Conservation (phyloP, 2,113 vertebrate species). For the Felis chaus region DNA sequence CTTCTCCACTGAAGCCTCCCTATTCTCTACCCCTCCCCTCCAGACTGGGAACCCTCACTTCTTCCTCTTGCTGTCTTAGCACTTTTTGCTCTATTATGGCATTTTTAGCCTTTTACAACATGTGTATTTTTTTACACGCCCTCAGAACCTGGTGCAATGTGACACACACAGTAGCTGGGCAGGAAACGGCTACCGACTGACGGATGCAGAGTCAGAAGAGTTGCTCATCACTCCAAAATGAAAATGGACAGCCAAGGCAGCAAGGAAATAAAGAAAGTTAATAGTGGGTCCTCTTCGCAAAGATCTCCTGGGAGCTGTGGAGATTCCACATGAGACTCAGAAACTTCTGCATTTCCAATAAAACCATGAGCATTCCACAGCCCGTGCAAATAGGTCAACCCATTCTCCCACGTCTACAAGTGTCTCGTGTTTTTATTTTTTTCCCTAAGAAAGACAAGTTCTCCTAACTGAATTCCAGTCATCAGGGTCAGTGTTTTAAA, state of each 20-base stretch:
- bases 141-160: neutral
- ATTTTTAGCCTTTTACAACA: neutral
- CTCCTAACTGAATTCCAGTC: slow-evolving; percentile 65
- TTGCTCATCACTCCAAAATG: slow-evolving; percentile 6
- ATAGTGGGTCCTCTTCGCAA: neutral
- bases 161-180: neutral
- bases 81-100: neutral
- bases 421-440: slow-evolving; percentile 18
- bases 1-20: neutral
- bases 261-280: neutral
- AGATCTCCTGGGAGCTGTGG: slow-evolving; percentile 7
- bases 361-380: slow-evolving; percentile 48
- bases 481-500: slow-evolving; percentile 57
- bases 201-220: neutral
- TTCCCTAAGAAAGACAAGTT: slow-evolving; percentile 44
- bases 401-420: slow-evolving; percentile 38
- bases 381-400: slow-evolving; percentile 43
- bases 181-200: neutral
- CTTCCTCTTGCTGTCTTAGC: neutral
- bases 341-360: slow-evolving; percentile 4
- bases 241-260: neutral
- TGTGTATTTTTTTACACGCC: neutral
- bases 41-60: neutral
- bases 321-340: slow-evolving; percentile 46
- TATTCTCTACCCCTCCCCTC: neutral